These are phyloP conservation scores for Macrotus californicus DNA, from an alignment of 2,113 vertebrate species.

Conservation along the genomic window DNA sequence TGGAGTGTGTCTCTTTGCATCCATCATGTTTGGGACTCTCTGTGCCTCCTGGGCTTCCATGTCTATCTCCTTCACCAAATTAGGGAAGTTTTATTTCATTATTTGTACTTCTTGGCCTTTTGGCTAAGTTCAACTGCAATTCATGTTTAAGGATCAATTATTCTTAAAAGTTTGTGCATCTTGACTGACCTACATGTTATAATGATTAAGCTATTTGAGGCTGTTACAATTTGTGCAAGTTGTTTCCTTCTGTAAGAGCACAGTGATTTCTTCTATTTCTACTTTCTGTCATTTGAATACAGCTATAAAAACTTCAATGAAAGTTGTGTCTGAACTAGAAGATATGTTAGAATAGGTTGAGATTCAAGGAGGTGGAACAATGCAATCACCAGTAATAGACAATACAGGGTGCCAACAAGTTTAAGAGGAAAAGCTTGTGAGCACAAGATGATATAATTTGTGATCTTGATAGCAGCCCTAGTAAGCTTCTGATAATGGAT, in stretches of 20 bases:
- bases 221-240: background rate
- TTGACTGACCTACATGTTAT: background rate
- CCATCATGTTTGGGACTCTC: too few species aligned
- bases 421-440: background rate
- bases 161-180: background rate
- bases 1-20: too few species aligned
- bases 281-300: background rate
- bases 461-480: too few species aligned
- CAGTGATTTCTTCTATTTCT: background rate
- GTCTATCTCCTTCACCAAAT: too few species aligned
- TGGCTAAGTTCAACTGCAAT: too few species aligned
- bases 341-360: background rate
- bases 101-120: too few species aligned
- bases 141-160: background rate
- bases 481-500: background rate
- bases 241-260: background rate
- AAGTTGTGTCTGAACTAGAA: background rate
- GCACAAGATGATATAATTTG: background rate
- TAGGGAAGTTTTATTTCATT: too few species aligned
- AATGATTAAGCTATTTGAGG: too few species aligned
- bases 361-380: background rate
- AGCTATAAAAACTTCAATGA: background rate
- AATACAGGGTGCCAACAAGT: background rate
- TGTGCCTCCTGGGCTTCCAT: too few species aligned
- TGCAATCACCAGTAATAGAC: background rate